phyloP scores from a whole-genome alignment of 2,113 vertebrate species.

The Heptranchias perlo region DNA sequence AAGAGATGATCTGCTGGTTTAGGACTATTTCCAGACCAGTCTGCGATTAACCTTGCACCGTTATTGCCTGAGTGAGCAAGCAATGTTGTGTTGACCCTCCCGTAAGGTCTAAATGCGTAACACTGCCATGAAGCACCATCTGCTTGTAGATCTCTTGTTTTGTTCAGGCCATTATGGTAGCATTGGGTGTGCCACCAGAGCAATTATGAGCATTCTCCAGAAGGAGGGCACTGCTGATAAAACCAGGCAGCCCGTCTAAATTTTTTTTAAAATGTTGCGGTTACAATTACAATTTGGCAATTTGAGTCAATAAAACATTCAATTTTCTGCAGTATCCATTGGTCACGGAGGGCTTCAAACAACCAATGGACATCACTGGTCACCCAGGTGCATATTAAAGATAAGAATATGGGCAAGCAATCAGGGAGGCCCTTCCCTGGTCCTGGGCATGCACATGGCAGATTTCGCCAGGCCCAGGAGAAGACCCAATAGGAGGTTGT shows the following conservation, averaged over 20 bases:
- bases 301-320: not conserved
- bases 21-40: not conserved
- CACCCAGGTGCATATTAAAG: no score
- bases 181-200: not conserved
- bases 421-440: no score
- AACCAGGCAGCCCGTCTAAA: not conserved
- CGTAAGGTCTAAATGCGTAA: not conserved
- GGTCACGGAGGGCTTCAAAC: not conserved
- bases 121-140: not conserved
- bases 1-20: not conserved
- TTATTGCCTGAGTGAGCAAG: not conserved
- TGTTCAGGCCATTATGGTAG: not conserved
- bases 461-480: no score
- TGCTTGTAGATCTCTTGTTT: not conserved
- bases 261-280: not conserved
- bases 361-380: no score
- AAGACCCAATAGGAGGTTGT: no score
- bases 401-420: no score
- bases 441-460: no score
- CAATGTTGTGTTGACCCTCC: not conserved
- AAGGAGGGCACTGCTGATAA: no score
- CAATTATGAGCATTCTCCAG: not conserved
- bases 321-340: not conserved
- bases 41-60: not conserved
- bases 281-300: not conserved